Conservation (phyloP, 1,140 invertebrate genomes). For the Drosophila bocki region DNA sequence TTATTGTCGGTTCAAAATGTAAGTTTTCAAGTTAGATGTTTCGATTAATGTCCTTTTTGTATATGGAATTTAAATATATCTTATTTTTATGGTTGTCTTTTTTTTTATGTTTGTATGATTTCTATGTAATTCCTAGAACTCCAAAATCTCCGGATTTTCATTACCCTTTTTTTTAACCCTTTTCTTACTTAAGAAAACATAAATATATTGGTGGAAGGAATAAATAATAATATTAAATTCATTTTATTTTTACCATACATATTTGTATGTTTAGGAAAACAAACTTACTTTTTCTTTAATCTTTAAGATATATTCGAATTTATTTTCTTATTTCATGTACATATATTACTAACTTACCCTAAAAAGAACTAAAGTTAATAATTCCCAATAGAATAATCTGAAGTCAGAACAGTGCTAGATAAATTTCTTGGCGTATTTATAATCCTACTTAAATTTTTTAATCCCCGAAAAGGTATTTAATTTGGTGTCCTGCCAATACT, state of each 20-base stretch:
- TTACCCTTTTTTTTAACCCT: too few species aligned
- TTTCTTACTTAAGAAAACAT: too few species aligned
- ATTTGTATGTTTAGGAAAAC: neutral
- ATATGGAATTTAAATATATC: too few species aligned
- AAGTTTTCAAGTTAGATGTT: neutral
- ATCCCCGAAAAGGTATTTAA: constrained; percentile 1
- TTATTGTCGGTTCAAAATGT: neutral
- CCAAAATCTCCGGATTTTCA: too few species aligned
- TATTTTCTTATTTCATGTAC: neutral
- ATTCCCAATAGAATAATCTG: too few species aligned
- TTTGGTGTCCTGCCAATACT: neutral
- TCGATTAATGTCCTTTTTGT: neutral
- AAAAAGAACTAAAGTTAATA: neutral
- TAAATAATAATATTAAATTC: too few species aligned
- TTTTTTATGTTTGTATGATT: too few species aligned
- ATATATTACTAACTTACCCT: neutral
- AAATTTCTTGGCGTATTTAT: neutral
- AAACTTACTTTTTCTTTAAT: neutral
- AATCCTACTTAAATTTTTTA: constrained; percentile 3
- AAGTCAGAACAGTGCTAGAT: neutral
- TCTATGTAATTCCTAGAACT: too few species aligned
- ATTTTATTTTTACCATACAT: too few species aligned
- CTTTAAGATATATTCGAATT: neutral
- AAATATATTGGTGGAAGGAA: too few species aligned
- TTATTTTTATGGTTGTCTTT: too few species aligned